These are phyloP conservation scores for Oncorhynchus masou DNA, from an alignment of 2,113 vertebrate species.

Conservation along the genomic window DNA sequence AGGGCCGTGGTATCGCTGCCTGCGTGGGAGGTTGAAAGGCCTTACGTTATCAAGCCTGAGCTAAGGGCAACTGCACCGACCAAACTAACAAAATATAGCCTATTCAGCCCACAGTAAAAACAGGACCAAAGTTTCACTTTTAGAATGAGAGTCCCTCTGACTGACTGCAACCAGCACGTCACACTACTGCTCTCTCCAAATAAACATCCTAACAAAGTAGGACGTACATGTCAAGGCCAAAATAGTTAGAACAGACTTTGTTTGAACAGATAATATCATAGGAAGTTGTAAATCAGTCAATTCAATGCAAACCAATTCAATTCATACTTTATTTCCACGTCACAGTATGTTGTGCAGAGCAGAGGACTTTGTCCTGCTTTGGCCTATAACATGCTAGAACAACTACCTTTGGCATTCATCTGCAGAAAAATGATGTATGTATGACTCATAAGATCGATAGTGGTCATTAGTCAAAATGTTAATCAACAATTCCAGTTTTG, in stretches of 20 bases:
- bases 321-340: too few relatives aligned
- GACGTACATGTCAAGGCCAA: neutral
- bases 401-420: slow-evolving; percentile 11
- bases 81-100: slow-evolving; percentile 28
- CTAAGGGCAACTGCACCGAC: slow-evolving; percentile 41
- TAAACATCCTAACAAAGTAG: neutral
- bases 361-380: neutral
- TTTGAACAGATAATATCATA: too few relatives aligned
- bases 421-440: slow-evolving; percentile 22
- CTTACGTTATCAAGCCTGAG: slow-evolving; percentile 38
- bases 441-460: slow-evolving; percentile 37
- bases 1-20: slow-evolving; percentile 33
- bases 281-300: too few relatives aligned
- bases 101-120: slow-evolving; percentile 1
- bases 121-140: slow-evolving; percentile 24
- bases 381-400: neutral
- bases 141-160: slow-evolving; percentile 28
- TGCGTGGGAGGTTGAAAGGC: slow-evolving; percentile 50
- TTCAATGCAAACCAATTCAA: too few relatives aligned
- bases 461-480: slow-evolving; percentile 41
- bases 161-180: slow-evolving; percentile 10
- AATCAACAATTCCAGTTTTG: slow-evolving; percentile 38
- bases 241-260: too few relatives aligned
- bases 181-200: neutral
- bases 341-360: neutral